These are phyloP conservation scores for Danaus chrysippus DNA, from an alignment of 2,888 invertebrate genomes.

Conservation along the genomic window DNA sequence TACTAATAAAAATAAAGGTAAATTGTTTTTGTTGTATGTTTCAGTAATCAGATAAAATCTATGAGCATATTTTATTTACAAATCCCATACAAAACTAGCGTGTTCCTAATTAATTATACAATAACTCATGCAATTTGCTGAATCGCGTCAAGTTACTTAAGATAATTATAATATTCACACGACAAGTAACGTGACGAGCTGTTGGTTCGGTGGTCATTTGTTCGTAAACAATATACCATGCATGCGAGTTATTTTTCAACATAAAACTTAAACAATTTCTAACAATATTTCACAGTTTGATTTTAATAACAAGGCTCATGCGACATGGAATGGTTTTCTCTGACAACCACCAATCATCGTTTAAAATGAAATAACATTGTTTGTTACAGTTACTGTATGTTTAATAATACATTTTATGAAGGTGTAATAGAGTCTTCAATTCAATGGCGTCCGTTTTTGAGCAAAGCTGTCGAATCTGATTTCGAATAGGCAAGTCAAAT, in stretches of 20 bases:
- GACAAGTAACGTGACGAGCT: conserved; percentile 35
- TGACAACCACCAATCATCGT: conserved; percentile 48
- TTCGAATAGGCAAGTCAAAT: conserved; percentile 25
- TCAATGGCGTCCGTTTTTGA: conserved; percentile 11
- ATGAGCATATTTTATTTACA: neutral
- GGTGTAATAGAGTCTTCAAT: conserved; percentile 9
- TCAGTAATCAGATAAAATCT: neutral
- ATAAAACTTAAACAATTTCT: conserved; percentile 35
- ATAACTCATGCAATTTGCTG: conserved; percentile 9
- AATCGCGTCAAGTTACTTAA: conserved; percentile 18
- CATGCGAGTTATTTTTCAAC: conserved; percentile 21
- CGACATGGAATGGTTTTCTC: conserved; percentile 44
- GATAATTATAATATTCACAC: conserved; percentile 31
- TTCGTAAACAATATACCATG: conserved; percentile 34
- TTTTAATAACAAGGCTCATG: conserved; percentile 45
- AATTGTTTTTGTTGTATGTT: neutral
- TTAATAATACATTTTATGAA: conserved; percentile 2
- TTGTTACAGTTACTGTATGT: conserved; percentile 34
- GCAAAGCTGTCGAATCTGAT: conserved; percentile 1
- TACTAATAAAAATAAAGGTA: neutral
- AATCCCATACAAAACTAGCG: conserved; percentile 9
- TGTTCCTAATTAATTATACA: conserved; percentile 11
- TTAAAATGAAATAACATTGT: conserved; percentile 34
- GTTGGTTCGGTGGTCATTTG: conserved; percentile 34
- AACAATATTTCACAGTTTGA: conserved; percentile 39